Evolutionary conservation across 2,888 invertebrate species (phyloP).

Genomic region (Creontiades dilutus): DNA sequence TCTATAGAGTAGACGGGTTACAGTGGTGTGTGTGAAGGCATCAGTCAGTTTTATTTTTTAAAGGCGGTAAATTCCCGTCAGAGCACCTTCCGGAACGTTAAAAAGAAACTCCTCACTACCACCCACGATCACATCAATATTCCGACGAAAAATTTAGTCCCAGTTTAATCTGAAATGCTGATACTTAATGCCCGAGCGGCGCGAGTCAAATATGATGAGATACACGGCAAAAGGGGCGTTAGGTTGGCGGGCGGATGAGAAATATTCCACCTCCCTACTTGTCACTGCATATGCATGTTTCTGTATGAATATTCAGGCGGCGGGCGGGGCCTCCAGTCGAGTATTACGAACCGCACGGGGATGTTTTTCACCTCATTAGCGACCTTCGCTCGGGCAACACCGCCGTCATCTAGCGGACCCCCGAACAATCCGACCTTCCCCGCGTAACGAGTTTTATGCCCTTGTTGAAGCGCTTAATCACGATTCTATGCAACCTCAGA

Average conservation of each 20-base stretch:
- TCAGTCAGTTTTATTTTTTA: no score
- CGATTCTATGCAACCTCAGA: not conserved
- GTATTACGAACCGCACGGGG: constrained; percentile 49
- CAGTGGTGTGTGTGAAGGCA: no score
- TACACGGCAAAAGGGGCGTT: not conserved
- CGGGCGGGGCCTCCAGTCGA: not conserved
- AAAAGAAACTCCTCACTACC: no score
- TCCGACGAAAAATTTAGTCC: no score
- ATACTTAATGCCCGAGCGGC: no score
- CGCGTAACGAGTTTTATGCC: not conserved
- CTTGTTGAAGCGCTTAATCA: not conserved
- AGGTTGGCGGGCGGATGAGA: not conserved
- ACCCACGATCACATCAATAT: no score
- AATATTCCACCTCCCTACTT: constrained; percentile 38
- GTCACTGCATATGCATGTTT: constrained; percentile 52
- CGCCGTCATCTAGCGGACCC: not conserved
- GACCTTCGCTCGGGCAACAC: not conserved
- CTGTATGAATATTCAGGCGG: constrained; percentile 41
- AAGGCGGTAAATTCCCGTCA: no score
- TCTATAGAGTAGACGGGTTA: no score
- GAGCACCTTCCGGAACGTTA: no score
- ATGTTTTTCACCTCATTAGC: constrained; percentile 61
- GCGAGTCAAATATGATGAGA: not conserved
- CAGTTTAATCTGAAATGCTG: no score
- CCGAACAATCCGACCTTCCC: not conserved